Percentiles rank a stretch among this genome's conserved stretches.
Evolutionary conservation across 2,888 invertebrate species (phyloP).

Genomic region (Tortricodes alternella): DNA sequence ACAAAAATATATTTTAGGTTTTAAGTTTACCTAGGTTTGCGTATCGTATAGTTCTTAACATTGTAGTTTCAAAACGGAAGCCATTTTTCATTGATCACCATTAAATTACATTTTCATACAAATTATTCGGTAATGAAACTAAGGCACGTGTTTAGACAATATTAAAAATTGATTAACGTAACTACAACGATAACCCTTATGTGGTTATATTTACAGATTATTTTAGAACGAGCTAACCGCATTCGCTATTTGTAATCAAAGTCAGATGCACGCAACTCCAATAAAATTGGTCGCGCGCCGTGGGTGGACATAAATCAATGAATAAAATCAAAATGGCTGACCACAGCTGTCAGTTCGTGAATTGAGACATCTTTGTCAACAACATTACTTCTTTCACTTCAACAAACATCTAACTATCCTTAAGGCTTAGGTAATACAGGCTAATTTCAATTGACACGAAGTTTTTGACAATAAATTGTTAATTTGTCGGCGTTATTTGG

Average conservation of each 20-base stretch:
- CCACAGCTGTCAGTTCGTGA: slow-evolving; percentile 72
- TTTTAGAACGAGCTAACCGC: not conserved
- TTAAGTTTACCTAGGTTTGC: too few species aligned
- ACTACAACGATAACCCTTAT: not conserved
- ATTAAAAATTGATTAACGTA: not conserved
- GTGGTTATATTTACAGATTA: not conserved
- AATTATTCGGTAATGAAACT: slow-evolving; percentile 11
- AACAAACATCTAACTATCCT: not conserved
- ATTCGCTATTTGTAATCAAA: slow-evolving; percentile 5
- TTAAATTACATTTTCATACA: slow-evolving; percentile 5
- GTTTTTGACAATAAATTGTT: slow-evolving; percentile 3
- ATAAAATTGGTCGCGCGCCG: slow-evolving; percentile 34
- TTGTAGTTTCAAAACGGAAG: not conserved
- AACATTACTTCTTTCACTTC: slow-evolving; percentile 32
- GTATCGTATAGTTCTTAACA: too few species aligned
- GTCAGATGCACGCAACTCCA: slow-evolving; percentile 20
- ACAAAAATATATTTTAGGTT: too few species aligned
- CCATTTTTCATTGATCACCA: not conserved
- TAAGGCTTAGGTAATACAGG: slow-evolving; percentile 32
- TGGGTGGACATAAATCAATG: slow-evolving; percentile 63
- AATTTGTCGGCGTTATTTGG: slow-evolving; percentile 19
- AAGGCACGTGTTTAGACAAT: slow-evolving; percentile 2
- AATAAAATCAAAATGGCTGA: slow-evolving; percentile 59
- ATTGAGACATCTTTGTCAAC: slow-evolving; percentile 63
- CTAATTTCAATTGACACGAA: slow-evolving; percentile 30